Base-by-base conservation (phyloP, 2,113 vertebrate genomes). In the Elgaria multicarinata region DNA sequence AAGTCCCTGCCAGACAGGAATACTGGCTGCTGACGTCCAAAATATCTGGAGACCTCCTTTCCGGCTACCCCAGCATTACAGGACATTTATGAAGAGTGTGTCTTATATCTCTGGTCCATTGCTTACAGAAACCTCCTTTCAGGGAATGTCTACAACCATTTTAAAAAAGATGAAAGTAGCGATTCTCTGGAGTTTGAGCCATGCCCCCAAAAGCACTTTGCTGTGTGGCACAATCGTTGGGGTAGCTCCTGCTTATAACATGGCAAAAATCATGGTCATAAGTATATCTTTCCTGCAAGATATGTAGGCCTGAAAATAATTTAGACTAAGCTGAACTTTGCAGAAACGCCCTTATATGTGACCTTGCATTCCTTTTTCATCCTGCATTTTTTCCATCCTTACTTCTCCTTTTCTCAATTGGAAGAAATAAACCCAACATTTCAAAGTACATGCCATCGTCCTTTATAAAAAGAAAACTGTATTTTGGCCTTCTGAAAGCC, bases 331-430 rank as follows among this genome's bases (percentile, higher is more conserved):
- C 10, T 39, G 44, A 92, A 3, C 42, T 39, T 6, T n/a, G 26
- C 16, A 14, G 62, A 85, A 91, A 87, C 33, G 2, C 3, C 71
- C 80, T 87, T 71, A 81, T 85, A 75, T 79, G 24, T 58, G 72
- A 44, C 82, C 74, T 85, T 62, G 83, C 89, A 90, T 16, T 90
- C 22, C 18, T 89, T 80, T 31, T 87, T 85, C 39, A 83, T 26
- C 20, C 42, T 3, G 2, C 9, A 50, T 82, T 80, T 92, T 66
- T 66, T 87, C 3, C 1, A 1, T 22, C 69, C 39, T 64, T 46
- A 67, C 85, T 85, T 85, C 74, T 4, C 16, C 66, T 39, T 22
- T 89, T 79, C 36, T 64, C 31, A 12, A 66, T 28, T 85, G 53
- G 53, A 93, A 92, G 18, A 85, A 44, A 42, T 90, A 71, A 90